phyloP scores from a whole-genome alignment of 2,888 invertebrate species.

The Arge pagana region DNA sequence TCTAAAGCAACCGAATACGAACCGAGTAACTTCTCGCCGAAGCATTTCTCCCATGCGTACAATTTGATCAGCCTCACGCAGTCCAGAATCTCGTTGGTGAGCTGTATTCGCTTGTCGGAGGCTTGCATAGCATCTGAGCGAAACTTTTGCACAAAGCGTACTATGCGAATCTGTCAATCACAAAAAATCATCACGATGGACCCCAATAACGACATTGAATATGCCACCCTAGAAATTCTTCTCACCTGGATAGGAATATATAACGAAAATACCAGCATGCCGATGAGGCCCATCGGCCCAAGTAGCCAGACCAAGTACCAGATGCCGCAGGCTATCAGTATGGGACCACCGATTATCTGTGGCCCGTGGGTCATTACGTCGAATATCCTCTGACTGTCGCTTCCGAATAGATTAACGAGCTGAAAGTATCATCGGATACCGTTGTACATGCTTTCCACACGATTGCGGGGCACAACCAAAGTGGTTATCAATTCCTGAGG shows the following conservation, averaged over 20 bases:
- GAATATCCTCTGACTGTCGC: slow-evolving; percentile 63
- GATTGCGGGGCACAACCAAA: too few species aligned
- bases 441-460: background rate
- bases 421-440: slow-evolving; percentile 44
- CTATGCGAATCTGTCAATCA: slow-evolving; percentile 56
- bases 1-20: too few species aligned
- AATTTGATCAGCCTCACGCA: slow-evolving; percentile 68
- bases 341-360: slow-evolving; percentile 62
- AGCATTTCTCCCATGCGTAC: slow-evolving; percentile 68
- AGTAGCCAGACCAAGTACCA: slow-evolving; percentile 61
- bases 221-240: too few species aligned
- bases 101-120: slow-evolving; percentile 56
- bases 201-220: too few species aligned
- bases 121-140: slow-evolving; percentile 38
- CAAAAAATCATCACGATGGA: too few species aligned
- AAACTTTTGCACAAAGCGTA: slow-evolving; percentile 54
- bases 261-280: slow-evolving; percentile 59
- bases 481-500: too few species aligned
- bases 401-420: slow-evolving; percentile 64
- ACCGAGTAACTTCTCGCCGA: slow-evolving; percentile 60
- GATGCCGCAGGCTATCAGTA: slow-evolving; percentile 59
- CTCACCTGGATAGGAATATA: slow-evolving; percentile 64
- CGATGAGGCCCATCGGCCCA: slow-evolving; percentile 61
- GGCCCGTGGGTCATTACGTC: slow-evolving; percentile 62
- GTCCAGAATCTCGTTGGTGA: slow-evolving; percentile 65